Conservation (phyloP, 2,888 invertebrate genomes). For the Zaprionus obscuricornis region DNA sequence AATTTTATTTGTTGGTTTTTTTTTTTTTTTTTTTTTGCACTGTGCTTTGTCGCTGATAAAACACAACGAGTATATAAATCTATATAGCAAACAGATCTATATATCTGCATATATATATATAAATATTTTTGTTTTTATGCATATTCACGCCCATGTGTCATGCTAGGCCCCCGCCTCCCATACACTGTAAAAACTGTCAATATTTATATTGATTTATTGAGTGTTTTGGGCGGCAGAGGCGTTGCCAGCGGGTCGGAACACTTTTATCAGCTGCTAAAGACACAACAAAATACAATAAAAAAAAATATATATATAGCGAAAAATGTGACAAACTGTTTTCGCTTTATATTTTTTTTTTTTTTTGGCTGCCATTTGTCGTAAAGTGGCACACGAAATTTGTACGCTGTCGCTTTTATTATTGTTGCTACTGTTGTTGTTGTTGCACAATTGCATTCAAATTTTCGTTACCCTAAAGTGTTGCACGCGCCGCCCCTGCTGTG, state of each 20-base stretch:
- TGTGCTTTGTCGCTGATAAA: conserved; percentile 26
- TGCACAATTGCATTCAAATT: conserved; percentile 32
- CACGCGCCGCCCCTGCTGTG: not conserved
- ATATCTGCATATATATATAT: conserved; percentile 3
- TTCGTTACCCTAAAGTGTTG: not conserved
- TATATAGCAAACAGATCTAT: conserved; percentile 8
- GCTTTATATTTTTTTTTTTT: not conserved
- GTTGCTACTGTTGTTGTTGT: conserved; percentile 1
- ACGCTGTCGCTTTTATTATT: conserved; percentile 26
- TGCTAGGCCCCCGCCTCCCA: conserved; percentile 16
- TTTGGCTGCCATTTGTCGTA: conserved; percentile 25
- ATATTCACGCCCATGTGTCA: conserved; percentile 10
- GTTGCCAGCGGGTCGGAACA: too few species aligned
- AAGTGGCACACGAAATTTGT: conserved; percentile 37
- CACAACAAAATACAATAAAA: too few species aligned
- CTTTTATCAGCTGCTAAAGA: conserved; percentile 29
- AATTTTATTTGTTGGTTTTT: conserved; percentile 23
- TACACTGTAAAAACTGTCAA: conserved; percentile 62
- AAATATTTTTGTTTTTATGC: conserved; percentile 7
- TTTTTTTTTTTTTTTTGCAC: not conserved
- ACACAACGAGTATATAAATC: conserved; percentile 9
- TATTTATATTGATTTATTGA: conserved; percentile 68
- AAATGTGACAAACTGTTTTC: not conserved
- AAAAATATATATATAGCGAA: conserved; percentile 7
- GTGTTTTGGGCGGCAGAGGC: too few species aligned